These are phyloP conservation scores for Lithosia quadra DNA, from an alignment of 2,888 invertebrate species.

Conservation along the genomic window DNA sequence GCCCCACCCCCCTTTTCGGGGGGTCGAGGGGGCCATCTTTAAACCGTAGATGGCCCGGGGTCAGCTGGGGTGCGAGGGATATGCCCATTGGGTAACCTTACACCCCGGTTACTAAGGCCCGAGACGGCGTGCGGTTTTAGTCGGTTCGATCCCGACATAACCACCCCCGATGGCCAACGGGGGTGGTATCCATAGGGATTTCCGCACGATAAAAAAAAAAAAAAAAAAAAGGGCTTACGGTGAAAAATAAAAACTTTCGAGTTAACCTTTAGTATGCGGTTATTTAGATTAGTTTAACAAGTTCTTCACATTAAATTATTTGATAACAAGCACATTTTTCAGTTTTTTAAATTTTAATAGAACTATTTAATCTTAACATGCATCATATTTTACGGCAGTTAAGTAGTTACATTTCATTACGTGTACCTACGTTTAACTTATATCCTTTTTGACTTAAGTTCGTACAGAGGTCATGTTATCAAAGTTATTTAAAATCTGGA, in stretches of 20 bases:
- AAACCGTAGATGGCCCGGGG: too few relatives aligned
- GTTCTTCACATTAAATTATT: background rate
- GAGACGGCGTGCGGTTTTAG: too few relatives aligned
- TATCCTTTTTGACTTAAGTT: background rate
- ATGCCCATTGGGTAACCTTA: too few relatives aligned
- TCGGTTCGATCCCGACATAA: too few relatives aligned
- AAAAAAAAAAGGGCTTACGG: background rate
- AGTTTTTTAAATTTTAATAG: background rate
- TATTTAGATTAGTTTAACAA: background rate
- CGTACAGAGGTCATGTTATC: background rate
- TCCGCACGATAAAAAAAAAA: too few relatives aligned
- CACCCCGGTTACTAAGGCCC: too few relatives aligned
- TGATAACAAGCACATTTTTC: background rate
- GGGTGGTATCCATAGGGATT: too few relatives aligned
- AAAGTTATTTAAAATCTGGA: background rate
- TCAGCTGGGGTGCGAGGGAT: too few relatives aligned
- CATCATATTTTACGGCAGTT: background rate
- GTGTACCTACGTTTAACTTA: background rate
- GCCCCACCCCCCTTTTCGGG: too few relatives aligned
- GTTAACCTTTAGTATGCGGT: background rate
- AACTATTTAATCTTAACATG: background rate
- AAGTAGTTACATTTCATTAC: background rate
- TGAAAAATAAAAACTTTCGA: background rate
- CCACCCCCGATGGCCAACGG: too few relatives aligned
- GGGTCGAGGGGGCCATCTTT: too few relatives aligned